Evolutionary conservation across 2,797 vertebrate genomes (phyloP).

Genomic region (Thamnophis elegans): DNA sequence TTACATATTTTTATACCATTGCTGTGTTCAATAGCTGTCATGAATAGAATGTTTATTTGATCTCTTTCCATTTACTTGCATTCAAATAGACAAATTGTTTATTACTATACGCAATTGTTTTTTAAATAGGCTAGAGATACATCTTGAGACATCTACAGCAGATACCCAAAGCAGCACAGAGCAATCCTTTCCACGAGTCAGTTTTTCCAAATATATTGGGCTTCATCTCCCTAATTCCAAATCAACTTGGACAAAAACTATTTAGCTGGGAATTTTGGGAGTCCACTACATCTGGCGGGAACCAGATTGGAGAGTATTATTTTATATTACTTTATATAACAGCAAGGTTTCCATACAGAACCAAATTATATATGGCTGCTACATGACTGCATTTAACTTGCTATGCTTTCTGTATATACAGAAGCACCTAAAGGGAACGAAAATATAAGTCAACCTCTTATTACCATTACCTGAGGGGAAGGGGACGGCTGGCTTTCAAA

Average conservation of each 20-base stretch:
- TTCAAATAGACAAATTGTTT: background rate
- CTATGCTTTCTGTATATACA: background rate
- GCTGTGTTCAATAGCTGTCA: background rate
- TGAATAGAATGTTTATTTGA: background rate
- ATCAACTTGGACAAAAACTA: background rate
- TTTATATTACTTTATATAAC: background rate
- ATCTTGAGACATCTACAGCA: background rate
- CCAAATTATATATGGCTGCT: background rate
- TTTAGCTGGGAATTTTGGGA: background rate
- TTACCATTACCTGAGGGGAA: background rate
- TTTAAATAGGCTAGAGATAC: slow-evolving; percentile 10
- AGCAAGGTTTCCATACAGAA: background rate
- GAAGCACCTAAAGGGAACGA: background rate
- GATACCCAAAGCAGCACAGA: background rate
- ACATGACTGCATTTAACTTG: background rate
- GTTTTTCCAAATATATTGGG: background rate
- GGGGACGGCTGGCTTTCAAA: fast-evolving
- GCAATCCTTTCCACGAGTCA: background rate
- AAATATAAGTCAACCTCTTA: background rate
- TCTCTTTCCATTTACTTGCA: background rate
- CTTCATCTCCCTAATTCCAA: background rate
- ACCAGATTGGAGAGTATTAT: background rate
- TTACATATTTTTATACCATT: background rate
- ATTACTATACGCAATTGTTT: background rate
- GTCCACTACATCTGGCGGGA: background rate